Evolutionary conservation across 2,797 vertebrate species (phyloP), one percentile per base, ranked within the genome.

Genomic region (Myotis myotis): DNA sequence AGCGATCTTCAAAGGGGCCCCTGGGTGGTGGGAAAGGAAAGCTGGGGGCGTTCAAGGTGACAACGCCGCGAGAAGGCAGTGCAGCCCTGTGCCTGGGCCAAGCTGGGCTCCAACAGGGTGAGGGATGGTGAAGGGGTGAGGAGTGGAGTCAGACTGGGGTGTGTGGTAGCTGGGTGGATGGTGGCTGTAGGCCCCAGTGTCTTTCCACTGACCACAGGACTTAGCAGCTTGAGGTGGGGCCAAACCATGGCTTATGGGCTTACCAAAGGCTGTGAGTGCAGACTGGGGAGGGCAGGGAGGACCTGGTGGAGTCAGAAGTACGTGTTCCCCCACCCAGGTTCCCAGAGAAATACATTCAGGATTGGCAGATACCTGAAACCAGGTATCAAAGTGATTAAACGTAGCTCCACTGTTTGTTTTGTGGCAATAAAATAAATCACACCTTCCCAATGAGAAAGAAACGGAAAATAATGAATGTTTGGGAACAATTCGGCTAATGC

Each of bases 241-340:
- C n/a, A 49, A 51, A 74, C 23, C 3, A 0, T 1, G 22, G 64
- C 66, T 28, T 22, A 0, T 0, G 23, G 33, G 12, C 0, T 1
- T 25, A 22, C 25, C 25, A 30, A 11, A 22, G 68, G 49, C 75
- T 57, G 10, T 15, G n/a, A 36, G 41, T 49, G 49, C 0, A 2
- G 78, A 30, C 10, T 64, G 44, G 47, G 13, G 23, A 49, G 33
- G 5, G 6, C n/a, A 7, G 33, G 13, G 28, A 28, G n/a, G 23
- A 7, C 75, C 68, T 10, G 19, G 5, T 2, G 0, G 3, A n/a
- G 22, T 16, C 6, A 75, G 70, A 36, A 22, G 9, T 8, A 44
- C 36, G 13, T 75, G 9, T 17, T 30, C n/a, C 28, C 30, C 19
- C 20, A 60, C 33, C 47, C 38, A 8, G 85, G 13, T 64, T 89